Base-by-base conservation (phyloP, 2,888 invertebrate genomes). In the Phoronis australis region DNA sequence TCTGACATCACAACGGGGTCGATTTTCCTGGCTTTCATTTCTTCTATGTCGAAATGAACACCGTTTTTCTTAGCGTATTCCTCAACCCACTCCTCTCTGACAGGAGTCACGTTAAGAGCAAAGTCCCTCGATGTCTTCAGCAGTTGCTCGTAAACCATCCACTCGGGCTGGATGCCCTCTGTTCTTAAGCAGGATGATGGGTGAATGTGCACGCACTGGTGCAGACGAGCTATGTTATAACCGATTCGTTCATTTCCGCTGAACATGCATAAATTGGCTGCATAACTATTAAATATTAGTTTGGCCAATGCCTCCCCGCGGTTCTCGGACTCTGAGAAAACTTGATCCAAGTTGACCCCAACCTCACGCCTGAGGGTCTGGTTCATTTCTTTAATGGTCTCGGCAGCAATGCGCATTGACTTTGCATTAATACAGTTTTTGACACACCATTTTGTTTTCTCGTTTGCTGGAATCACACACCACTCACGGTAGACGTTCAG, bases 341-440 rank as follows among this genome's bases (percentile, higher is more conserved):
- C 27, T 18, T 9, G 5, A 2, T 42, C 15, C 15, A 44, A 12
- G 15, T 45, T 18, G 9, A 55, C 2, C 15, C 45, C 43, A 4
- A 56, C 35, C n/a, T 69, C 67, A 46, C 54, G 59, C 35, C 54
- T 58, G 21, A 71, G 50, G 9, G 59, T 51, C 3, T 52, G 47
- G 2, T 51, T 21, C 9, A 64, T 54, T 46, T 71, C 71, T 18
- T 59, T 59, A 2, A 68, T 54, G 24, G 47, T 56, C 15, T 68
- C 67, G 23, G 59, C 50, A 4, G 62, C 63, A 4, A 59, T 56
- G 35, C 62, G 59, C 53, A 75, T 62, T 3, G 68, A 56, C 57
- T 69, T 73, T 12, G 62, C 68, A 56, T 76, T 75, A 31, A 77
- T 63, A 46, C 62, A 64, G 51, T 77, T 72, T n/a, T 60, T 47